phyloP scores from a whole-genome alignment of 2,113 vertebrate genomes.

The Periophthalmus modestus region DNA sequence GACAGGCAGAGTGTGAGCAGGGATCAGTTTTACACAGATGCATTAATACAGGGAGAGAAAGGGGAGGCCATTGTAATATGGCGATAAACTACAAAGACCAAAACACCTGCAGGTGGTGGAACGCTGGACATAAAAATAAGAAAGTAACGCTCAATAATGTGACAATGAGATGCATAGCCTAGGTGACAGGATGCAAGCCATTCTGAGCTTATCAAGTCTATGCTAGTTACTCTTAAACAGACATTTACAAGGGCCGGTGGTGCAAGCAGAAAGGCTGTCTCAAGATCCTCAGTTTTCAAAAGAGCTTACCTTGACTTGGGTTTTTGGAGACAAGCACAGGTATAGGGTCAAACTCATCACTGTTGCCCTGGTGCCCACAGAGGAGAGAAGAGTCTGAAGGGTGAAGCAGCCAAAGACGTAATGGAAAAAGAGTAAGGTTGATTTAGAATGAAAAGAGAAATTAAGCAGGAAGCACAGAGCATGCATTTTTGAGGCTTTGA shows the following conservation, averaged over 20 bases:
- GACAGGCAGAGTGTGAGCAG: constrained; percentile 73
- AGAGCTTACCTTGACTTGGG: constrained; percentile 93
- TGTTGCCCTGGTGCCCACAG: constrained; percentile 88
- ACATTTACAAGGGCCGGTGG: constrained; percentile 25
- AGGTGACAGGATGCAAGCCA: constrained; percentile 42
- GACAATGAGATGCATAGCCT: constrained; percentile 53
- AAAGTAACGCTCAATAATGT: constrained; percentile 40
- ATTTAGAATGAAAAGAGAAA: constrained; percentile 41
- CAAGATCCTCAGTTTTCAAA: constrained; percentile 33
- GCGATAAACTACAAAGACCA: constrained; percentile 41
- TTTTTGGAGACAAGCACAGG: constrained; percentile 98
- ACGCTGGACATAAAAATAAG: constrained; percentile 21
- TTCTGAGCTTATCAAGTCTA: constrained; percentile 34
- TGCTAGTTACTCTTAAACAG: constrained; percentile 6
- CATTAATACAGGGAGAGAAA: constrained; percentile 64
- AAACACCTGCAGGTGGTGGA: constrained; percentile 33
- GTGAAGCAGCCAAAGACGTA: constrained; percentile 63
- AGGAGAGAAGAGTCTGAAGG: constrained; percentile 91
- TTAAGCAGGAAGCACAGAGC: constrained; percentile 41
- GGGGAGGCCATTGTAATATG: constrained; percentile 40
- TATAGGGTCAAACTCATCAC: constrained; percentile 99
- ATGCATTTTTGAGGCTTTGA: constrained; percentile 34
- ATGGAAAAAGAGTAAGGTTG: constrained; percentile 47
- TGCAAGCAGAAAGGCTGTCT: constrained; percentile 18
- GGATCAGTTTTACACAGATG: constrained; percentile 66